Percentiles rank a stretch among this genome's conserved stretches.
phyloP scores from a whole-genome alignment of 2,113 vertebrate species.

The Pogonocichla stellata region DNA sequence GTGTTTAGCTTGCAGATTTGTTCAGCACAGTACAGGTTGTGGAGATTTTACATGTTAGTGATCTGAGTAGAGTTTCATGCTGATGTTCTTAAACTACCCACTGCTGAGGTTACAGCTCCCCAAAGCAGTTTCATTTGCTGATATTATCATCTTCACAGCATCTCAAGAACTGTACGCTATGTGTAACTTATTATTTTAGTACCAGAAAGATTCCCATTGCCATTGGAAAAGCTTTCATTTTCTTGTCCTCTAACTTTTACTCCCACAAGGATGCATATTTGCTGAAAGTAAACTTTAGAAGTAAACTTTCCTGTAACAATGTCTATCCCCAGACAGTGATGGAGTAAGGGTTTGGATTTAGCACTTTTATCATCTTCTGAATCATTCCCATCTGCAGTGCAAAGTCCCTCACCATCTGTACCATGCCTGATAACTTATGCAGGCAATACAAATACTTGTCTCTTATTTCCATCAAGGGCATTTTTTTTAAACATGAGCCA shows the following conservation, averaged over 20 bases:
- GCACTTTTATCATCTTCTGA: slow-evolving; percentile 48
- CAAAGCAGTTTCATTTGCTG: not conserved
- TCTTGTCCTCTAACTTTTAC: not conserved
- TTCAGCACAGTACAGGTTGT: not conserved
- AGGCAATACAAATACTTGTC: slow-evolving; percentile 17
- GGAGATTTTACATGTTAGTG: not conserved
- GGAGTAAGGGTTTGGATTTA: slow-evolving; percentile 43
- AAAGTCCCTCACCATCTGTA: slow-evolving; percentile 61
- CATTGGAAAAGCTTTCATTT: not conserved
- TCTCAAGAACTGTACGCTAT: not conserved
- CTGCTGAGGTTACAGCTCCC: not conserved
- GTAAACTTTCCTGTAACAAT: slow-evolving; percentile 25
- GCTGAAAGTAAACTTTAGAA: slow-evolving; percentile 32
- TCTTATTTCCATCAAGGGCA: not conserved
- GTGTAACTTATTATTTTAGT: not conserved
- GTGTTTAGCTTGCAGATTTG: not conserved
- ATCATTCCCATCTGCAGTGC: slow-evolving; percentile 52
- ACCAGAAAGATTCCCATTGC: not conserved
- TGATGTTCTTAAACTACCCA: not conserved
- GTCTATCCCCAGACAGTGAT: slow-evolving; percentile 4
- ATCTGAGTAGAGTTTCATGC: not conserved
- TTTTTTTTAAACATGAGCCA: not conserved
- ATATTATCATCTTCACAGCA: not conserved
- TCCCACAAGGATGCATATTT: not conserved
- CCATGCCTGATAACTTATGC: slow-evolving; percentile 5